These are phyloP conservation scores for Notechis scutatus DNA, from an alignment of 2,113 vertebrate species.

Conservation along the genomic window DNA sequence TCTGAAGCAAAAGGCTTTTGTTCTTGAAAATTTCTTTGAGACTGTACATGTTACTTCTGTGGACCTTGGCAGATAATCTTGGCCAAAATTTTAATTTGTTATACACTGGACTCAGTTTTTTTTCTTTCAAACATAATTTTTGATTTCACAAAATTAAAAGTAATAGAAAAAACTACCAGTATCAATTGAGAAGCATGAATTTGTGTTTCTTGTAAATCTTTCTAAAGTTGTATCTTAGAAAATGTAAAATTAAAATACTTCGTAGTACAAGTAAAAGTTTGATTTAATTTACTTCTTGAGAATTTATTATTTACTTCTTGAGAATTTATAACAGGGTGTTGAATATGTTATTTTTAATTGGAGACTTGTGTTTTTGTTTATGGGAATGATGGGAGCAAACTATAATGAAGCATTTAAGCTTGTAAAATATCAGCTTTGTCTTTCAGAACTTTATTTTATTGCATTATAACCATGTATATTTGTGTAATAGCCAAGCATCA, in stretches of 20 bases:
- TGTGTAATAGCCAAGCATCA: background rate
- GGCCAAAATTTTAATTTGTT: background rate
- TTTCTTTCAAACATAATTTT: background rate
- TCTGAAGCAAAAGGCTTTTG: conserved; percentile 72
- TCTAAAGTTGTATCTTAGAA: background rate
- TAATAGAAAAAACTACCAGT: background rate
- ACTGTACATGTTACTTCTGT: conserved; percentile 71
- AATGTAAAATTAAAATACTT: background rate
- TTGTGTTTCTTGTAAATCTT: background rate
- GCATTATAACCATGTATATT: background rate
- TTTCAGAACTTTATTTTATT: background rate
- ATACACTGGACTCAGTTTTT: background rate
- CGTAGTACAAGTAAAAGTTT: background rate
- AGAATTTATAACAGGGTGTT: background rate
- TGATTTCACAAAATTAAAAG: background rate
- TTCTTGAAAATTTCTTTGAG: conserved; percentile 69
- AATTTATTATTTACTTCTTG: too few species aligned
- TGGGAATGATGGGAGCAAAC: background rate
- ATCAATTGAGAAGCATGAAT: background rate
- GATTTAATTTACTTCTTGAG: background rate
- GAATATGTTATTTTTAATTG: background rate
- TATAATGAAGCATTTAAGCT: background rate
- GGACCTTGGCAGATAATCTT: conserved; percentile 14
- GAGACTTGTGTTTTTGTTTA: background rate
- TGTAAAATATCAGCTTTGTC: background rate